Evolutionary conservation across 2,888 invertebrate genomes (phyloP).

Genomic region (Agonopterix arenella): DNA sequence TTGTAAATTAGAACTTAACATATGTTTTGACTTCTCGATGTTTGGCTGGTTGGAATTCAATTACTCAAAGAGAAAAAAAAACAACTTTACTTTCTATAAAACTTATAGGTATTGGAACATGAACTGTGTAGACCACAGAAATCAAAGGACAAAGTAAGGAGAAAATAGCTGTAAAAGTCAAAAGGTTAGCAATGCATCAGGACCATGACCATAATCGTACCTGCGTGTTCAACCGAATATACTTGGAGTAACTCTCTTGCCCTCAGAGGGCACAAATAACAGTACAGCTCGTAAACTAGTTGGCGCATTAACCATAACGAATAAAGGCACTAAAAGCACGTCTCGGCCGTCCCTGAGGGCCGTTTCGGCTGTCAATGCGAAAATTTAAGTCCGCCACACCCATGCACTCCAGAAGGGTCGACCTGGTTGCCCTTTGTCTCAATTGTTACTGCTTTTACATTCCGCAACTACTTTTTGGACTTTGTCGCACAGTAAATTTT

Average conservation of each 20-base stretch:
- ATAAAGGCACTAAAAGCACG: conserved; percentile 75
- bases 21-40: too few species aligned
- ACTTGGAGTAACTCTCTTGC: conserved; percentile 13
- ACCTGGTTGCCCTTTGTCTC: conserved; percentile 69
- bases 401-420: conserved; percentile 72
- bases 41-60: too few species aligned
- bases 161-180: too few species aligned
- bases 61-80: too few species aligned
- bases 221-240: not conserved
- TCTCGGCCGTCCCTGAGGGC: conserved; percentile 65
- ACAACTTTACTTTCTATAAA: too few species aligned
- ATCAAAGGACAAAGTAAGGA: too few species aligned
- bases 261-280: conserved; percentile 65
- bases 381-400: conserved; percentile 74
- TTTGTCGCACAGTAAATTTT: conserved; percentile 2
- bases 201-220: conserved; percentile 6
- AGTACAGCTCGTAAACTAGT: conserved; percentile 67
- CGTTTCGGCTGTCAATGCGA: conserved; percentile 75
- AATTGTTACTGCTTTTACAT: conserved; percentile 53
- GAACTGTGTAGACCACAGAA: too few species aligned
- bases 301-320: conserved; percentile 73
- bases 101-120: too few species aligned
- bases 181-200: too few species aligned
- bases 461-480: conserved; percentile 32
- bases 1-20: too few species aligned